phyloP scores from a whole-genome alignment of 2,888 invertebrate species.

The Lepidocyrtinus sp. region DNA sequence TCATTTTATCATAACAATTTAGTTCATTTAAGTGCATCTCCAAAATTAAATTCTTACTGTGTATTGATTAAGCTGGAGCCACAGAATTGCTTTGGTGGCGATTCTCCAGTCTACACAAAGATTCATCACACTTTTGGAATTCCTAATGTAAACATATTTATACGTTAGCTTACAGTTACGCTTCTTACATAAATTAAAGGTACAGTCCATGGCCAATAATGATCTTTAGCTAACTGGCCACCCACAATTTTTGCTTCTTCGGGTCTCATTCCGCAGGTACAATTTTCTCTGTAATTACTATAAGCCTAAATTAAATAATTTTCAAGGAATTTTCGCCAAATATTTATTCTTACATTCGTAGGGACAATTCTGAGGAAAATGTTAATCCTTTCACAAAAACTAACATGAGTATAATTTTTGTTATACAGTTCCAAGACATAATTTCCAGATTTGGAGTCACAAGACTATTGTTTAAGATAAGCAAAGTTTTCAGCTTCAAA shows the following conservation, averaged over 20 bases:
- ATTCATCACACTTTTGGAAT: background rate
- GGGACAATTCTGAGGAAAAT: no score
- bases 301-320: no score
- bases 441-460: no score
- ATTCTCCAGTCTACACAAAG: background rate
- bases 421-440: no score
- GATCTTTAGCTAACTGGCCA: conserved; percentile 28
- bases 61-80: conserved; percentile 45
- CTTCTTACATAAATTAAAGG: conserved; percentile 36
- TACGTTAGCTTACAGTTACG: background rate
- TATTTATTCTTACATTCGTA: no score
- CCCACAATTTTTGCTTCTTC: conserved; percentile 35
- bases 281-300: no score
- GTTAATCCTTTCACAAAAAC: no score
- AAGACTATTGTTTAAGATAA: no score
- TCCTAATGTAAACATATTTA: background rate
- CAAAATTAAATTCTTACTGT: conserved; percentile 37
- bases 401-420: no score
- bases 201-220: conserved; percentile 45
- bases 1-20: background rate
- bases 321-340: no score
- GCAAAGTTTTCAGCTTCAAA: no score
- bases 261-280: conserved; percentile 38
- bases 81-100: conserved; percentile 31
- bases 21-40: no score